Evolutionary conservation across 23 tunicate species (phyloP), one percentile per base, ranked within the genome.

Genomic region (Oikopleura dioica): DNA sequence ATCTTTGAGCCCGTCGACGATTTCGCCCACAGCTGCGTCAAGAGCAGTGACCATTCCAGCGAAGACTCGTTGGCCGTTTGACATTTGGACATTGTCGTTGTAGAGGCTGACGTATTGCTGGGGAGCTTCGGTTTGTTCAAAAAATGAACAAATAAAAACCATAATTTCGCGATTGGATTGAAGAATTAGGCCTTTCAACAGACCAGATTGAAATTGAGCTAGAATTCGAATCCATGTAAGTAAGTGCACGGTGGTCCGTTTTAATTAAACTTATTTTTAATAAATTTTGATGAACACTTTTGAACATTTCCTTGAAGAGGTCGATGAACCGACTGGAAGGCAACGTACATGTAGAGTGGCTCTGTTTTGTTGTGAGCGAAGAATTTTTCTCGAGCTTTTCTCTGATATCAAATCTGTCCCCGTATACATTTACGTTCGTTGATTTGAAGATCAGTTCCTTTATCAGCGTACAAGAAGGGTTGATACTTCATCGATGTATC

Each of bases 31-130:
- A 1, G 81, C 87, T 51, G 85, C 87, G 78, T 91, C 97, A 84
- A 91, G 80, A 1, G 92, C 97, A 5, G 92, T 85, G 12, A 91
- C 92, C 97, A 91, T 91, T 0, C 82, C 97, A 0, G 92, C 82
- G 79, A 63, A 91, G 29, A 78, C 16, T 44, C 16, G 55, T 16
- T 44, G 55, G 55, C 16, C 55, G 16, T 16, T 16, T 9, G 16
- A 9, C 16, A 44, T 44, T 44, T 44, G 55, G 16, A 44, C 55
- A 16, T 16, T 44, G 55, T 44, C 16, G 9, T 9, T 9, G 16
- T 9, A 44, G 16, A 44, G 16, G 9, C 55, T 44, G 16, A 44
- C 55, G 55, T 44, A n/a, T n/a, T n/a, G n/a, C n/a, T n/a, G n/a
- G n/a, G n/a, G n/a, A n/a, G n/a, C n/a, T n/a, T n/a, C n/a, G n/a